Percentiles rank a stretch among this genome's conserved stretches.
phyloP scores from a whole-genome alignment of 2,888 invertebrate species.

The Thera britannica region DNA sequence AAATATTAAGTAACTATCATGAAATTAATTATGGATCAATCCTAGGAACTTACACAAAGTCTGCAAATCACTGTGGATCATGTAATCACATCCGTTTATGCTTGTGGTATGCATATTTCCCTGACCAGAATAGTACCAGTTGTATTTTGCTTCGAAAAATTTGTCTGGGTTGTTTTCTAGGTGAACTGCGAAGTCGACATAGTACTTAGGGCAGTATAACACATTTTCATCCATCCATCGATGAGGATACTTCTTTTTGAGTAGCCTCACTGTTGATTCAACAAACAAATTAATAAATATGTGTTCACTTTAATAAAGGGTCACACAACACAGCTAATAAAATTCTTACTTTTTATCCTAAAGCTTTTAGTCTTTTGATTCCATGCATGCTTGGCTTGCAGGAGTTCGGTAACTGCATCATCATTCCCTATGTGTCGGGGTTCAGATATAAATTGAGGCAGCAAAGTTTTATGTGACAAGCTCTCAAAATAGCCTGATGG shows the following conservation, averaged over 20 bases:
- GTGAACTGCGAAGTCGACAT: conserved; percentile 67
- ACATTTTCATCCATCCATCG: conserved; percentile 67
- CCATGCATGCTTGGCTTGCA: conserved; percentile 67
- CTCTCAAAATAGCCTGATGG: conserved; percentile 66
- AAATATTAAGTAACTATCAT: background rate
- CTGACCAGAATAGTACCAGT: conserved; percentile 78
- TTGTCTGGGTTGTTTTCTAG: conserved; percentile 70
- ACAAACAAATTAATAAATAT: background rate
- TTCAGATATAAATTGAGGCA: conserved; percentile 66
- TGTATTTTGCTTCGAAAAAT: conserved; percentile 66
- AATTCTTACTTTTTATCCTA: conserved; percentile 50
- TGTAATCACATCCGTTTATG: conserved; percentile 62
- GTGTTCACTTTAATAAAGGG: no score
- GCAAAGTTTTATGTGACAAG: conserved; percentile 64
- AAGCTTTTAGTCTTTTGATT: conserved; percentile 37
- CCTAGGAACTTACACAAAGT: conserved; percentile 64
- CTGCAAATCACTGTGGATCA: conserved; percentile 69
- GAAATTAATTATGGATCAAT: background rate
- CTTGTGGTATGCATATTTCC: conserved; percentile 68
- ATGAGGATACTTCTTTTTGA: conserved; percentile 32
- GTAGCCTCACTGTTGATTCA: conserved; percentile 7
- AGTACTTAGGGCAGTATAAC: conserved; percentile 63
- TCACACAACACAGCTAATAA: no score
- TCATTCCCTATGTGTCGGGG: conserved; percentile 51
- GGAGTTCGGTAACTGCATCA: conserved; percentile 65